Conservation (phyloP, 2,113 vertebrate species). For the Herpetotheres cachinnans region DNA sequence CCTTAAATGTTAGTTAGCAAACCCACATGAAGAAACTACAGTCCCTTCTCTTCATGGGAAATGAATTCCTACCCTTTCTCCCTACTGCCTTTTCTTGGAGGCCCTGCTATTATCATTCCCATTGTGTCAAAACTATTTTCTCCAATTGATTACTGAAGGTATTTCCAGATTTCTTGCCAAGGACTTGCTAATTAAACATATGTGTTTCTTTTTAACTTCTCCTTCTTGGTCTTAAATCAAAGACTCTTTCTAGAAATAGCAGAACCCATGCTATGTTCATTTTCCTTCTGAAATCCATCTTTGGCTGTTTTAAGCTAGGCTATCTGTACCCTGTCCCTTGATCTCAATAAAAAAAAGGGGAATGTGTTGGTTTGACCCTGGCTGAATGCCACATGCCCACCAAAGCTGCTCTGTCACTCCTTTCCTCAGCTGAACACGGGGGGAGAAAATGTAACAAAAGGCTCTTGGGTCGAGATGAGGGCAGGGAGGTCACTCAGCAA, state of each 20-base stretch:
- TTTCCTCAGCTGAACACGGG: not conserved
- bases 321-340: not conserved
- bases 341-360: not conserved
- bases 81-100: not conserved
- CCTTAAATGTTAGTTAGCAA: not conserved
- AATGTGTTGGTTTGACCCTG: not conserved
- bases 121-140: not conserved
- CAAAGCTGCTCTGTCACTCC: not conserved
- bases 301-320: not conserved
- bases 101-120: not conserved
- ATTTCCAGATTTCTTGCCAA: not conserved
- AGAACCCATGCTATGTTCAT: not conserved
- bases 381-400: not conserved
- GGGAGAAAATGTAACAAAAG: not conserved
- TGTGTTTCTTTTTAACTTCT: not conserved
- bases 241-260: not conserved
- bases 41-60: not conserved
- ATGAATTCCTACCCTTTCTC: not conserved
- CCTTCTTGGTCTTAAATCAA: not conserved
- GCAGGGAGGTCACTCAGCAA: not conserved
- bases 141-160: not conserved
- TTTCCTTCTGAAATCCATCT: not conserved
- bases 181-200: not conserved
- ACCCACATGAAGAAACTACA: not conserved
- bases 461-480: not conserved